Percentiles rank a stretch among this genome's conserved stretches.
Conservation (phyloP, 2,888 invertebrate species). For the Creontiades dilutus region DNA sequence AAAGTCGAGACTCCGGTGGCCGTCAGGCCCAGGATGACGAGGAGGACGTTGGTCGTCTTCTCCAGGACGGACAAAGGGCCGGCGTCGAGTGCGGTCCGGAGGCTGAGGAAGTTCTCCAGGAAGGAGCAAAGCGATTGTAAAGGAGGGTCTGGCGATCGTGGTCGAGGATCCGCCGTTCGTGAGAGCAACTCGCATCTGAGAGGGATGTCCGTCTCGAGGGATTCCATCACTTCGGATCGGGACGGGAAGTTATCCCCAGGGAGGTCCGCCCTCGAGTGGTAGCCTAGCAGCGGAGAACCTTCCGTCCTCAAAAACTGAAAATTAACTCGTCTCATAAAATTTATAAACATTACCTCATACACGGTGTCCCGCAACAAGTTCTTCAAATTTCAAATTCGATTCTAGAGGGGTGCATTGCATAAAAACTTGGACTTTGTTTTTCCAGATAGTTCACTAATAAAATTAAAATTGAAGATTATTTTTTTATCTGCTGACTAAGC, state of each 20-base stretch:
- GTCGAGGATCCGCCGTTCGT: conserved; percentile 4
- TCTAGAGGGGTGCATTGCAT: no score
- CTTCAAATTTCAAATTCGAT: no score
- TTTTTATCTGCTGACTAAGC: no score
- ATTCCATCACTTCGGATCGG: neutral
- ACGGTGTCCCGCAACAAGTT: no score
- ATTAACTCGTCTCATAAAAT: no score
- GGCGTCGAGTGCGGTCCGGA: conserved; percentile 32
- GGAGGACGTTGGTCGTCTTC: conserved; percentile 80
- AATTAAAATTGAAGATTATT: no score
- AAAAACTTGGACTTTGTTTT: no score
- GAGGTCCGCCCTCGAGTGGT: conserved; percentile 51
- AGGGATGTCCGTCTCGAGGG: conserved; percentile 19
- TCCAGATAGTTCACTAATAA: no score
- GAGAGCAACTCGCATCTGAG: neutral
- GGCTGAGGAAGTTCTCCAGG: conserved; percentile 37
- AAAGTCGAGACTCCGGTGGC: conserved; percentile 86
- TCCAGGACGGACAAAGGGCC: conserved; percentile 42
- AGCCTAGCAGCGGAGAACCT: conserved; percentile 24
- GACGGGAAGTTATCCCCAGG: neutral
- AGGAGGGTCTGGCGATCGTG: conserved; percentile 37
- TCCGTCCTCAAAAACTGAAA: conserved; percentile 26
- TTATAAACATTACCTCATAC: no score
- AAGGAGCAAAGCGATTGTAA: neutral
- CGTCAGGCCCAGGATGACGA: conserved; percentile 81